phyloP scores from a whole-genome alignment of 1,140 invertebrate species.

The Meloidogyne hapla region DNA sequence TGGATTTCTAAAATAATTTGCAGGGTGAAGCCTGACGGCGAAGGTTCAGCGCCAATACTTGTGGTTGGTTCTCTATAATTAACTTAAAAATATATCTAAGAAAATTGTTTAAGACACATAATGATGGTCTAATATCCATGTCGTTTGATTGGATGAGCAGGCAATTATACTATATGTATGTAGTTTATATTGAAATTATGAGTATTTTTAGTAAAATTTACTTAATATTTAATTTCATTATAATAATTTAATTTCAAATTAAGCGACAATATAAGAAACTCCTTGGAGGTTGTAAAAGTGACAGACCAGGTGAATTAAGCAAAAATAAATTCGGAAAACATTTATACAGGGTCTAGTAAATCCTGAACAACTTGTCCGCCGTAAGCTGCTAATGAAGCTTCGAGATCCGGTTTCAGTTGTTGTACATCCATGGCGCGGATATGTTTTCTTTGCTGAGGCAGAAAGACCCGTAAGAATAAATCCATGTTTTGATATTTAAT shows the following conservation, averaged over 20 bases:
- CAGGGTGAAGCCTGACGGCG: conserved; percentile 65
- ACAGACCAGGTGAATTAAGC: conserved; percentile 49
- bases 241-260: neutral
- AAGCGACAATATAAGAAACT: conserved; percentile 86
- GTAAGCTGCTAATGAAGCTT: conserved; percentile 52
- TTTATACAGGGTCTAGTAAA: conserved; percentile 55
- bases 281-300: conserved; percentile 81
- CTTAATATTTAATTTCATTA: no score
- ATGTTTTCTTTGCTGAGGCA: conserved; percentile 86
- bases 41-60: conserved; percentile 80
- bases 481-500: neutral
- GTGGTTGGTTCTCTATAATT: conserved; percentile 65
- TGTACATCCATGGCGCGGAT: conserved; percentile 60
- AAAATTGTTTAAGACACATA: conserved; percentile 73
- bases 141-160: conserved; percentile 95
- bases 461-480: conserved; percentile 73
- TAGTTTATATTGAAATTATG: neutral
- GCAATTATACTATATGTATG: conserved; percentile 87
- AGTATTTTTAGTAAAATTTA: no score
- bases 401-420: conserved; percentile 61
- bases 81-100: neutral
- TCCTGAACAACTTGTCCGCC: conserved; percentile 60
- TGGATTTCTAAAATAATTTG: conserved; percentile 17
- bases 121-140: conserved; percentile 92
- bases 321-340: neutral